Evolutionary conservation across 2,797 vertebrate species (phyloP), one percentile per base, ranked within the genome.

Genomic region (Phrynocephalus guinanensis): DNA sequence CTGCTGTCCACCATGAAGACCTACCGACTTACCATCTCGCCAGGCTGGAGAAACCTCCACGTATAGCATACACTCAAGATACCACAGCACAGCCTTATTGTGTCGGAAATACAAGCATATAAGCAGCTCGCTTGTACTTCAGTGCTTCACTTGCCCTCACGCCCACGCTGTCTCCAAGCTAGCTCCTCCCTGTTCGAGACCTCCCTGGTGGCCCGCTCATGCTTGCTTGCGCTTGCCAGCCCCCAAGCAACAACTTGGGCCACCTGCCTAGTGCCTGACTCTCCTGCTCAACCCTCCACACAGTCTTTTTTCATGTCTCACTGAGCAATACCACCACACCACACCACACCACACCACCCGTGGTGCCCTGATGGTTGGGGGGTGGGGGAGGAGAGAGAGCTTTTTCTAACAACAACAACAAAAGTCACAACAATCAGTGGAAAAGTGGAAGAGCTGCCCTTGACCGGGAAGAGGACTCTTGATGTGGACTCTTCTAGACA

Each of bases 11-110:
- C 91, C 93, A 89, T 82, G 75, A 44, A 68, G 83, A 76, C 63
- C 78, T 76, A 60, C 78, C 83, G 56, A 88, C 87, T 56, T 76
- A 81, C 83, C 87, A 82, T 85, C 87, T 88, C 24, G 83, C 83
- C 87, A 67, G 93, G 92, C 93, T 94, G 94, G 95, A 88, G 91
- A 88, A 92, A 91, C 87, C 93, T 95, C 91, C 77, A 89, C 94
- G 82, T 94, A 90, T 94, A 92, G 94, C 92, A 93, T 93, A 94
- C 93, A 95, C 94, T 94, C 91, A 95, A 95, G 92, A 94, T 92
- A 94, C 95, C 91, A 94, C 96, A 95, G 96, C 96, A 95, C 96
- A 97, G 96, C 97, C 96, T 95, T 93, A 94, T 91, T 76, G 91
- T 88, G 96, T 95, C 89, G 88, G 92, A 95, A 86, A 93, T 92